Evolutionary conservation across 2,113 vertebrate genomes (phyloP).

Genomic region (Pygoscelis antarcticus): DNA sequence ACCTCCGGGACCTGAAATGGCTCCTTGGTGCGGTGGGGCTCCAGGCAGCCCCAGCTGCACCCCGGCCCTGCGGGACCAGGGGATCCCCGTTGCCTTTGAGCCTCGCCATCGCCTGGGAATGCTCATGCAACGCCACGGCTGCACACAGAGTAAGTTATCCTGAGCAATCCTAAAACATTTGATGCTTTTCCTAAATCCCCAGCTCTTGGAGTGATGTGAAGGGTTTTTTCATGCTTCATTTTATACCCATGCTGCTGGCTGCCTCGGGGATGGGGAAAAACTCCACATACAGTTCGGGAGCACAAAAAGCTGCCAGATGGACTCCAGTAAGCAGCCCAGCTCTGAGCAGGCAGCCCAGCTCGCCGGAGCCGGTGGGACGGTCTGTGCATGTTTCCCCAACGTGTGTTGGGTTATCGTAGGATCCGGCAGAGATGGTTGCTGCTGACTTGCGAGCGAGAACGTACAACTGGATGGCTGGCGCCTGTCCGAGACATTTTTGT

Average conservation of each 20-base stretch:
- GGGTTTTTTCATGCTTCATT: not conserved
- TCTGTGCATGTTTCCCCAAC: not conserved
- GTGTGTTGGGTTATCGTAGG: not conserved
- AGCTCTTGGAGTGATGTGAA: not conserved
- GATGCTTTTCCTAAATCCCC: not conserved
- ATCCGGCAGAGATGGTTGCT: not conserved
- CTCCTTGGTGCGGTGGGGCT: not conserved
- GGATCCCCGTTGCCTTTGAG: fast-evolving
- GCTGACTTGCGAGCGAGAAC: not conserved
- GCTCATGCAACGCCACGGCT: fast-evolving
- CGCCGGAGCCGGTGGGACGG: fast-evolving
- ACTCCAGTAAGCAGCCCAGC: not conserved
- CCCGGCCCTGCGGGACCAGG: fast-evolving
- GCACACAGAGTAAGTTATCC: not conserved
- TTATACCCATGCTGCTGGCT: not conserved
- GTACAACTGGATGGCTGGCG: not conserved
- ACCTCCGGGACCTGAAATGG: not conserved
- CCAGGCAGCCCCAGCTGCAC: not conserved
- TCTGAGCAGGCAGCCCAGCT: not conserved
- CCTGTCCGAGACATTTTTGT: not conserved
- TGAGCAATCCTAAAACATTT: not conserved
- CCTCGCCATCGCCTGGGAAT: fast-evolving
- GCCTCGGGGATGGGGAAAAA: not conserved
- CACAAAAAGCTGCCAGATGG: not conserved
- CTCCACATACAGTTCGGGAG: not conserved